These are phyloP conservation scores for Mesembrinibis cayennensis DNA, from an alignment of 2,113 vertebrate species.

Conservation along the genomic window DNA sequence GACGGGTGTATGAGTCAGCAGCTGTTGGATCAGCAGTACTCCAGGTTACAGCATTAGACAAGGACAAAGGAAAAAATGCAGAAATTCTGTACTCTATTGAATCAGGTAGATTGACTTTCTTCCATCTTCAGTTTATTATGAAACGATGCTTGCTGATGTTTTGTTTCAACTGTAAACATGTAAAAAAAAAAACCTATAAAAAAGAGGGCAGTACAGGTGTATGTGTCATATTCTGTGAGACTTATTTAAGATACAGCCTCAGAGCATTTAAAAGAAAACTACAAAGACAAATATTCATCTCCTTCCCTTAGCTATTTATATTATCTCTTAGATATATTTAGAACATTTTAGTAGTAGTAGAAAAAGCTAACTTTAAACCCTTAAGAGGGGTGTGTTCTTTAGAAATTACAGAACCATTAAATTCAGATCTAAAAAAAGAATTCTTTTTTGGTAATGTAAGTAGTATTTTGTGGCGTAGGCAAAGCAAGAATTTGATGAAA, in stretches of 20 bases:
- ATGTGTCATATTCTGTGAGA: neutral
- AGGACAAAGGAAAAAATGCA: conserved; percentile 92
- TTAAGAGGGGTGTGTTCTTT: neutral
- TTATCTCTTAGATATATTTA: neutral
- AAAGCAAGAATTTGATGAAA: neutral
- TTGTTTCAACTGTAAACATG: neutral
- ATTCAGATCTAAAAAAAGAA: neutral
- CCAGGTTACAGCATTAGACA: conserved; percentile 92
- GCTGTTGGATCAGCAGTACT: conserved; percentile 88
- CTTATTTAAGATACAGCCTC: neutral
- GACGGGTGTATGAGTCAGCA: conserved; percentile 89
- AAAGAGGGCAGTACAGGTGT: neutral
- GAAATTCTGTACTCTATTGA: conserved; percentile 92
- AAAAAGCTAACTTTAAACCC: neutral
- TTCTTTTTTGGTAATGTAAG: neutral
- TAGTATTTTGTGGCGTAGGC: neutral
- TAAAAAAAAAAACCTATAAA: neutral
- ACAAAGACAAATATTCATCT: neutral
- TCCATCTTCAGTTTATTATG: neutral
- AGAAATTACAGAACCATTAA: neutral
- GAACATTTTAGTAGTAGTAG: neutral
- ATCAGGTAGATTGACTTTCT: conserved; percentile 81
- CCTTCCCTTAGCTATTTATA: neutral
- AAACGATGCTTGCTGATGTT: neutral
- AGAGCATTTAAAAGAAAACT: neutral